A percentile compares a stretch with the other conserved stretches of the same genome.
Evolutionary conservation across 1,140 invertebrate genomes (phyloP).

Genomic region (Bacillus rossius): DNA sequence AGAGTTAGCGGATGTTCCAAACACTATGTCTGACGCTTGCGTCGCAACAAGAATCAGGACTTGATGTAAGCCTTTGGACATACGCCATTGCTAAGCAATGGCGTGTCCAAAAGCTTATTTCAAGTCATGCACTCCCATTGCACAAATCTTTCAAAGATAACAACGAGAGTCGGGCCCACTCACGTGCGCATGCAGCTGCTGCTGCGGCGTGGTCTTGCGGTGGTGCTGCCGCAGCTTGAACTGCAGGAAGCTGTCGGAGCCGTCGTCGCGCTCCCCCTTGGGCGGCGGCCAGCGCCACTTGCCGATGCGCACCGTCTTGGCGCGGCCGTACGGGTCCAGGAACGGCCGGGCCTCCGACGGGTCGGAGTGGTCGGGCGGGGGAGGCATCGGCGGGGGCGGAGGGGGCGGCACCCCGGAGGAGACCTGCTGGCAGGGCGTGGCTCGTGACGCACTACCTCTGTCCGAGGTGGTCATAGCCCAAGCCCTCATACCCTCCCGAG

Average conservation of each 20-base stretch:
- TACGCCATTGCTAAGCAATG: too few species aligned
- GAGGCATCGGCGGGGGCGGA: constrained; percentile 79
- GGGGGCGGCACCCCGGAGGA: constrained; percentile 44
- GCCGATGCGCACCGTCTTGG: constrained; percentile 92
- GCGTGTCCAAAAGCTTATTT: too few species aligned
- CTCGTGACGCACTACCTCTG: too few species aligned
- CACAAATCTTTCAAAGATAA: too few species aligned
- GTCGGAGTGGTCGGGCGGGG: constrained; percentile 70
- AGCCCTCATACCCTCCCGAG: too few species aligned
- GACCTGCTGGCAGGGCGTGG: neutral
- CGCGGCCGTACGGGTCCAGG: constrained; percentile 84
- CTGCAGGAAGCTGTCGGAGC: constrained; percentile 69
- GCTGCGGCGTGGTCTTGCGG: constrained; percentile 65
- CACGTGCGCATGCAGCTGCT: constrained; percentile 22
- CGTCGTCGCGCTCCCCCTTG: constrained; percentile 56
- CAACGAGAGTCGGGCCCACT: too few species aligned
- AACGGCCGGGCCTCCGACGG: constrained; percentile 74
- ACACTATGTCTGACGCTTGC: too few species aligned
- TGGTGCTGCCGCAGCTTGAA: constrained; percentile 82
- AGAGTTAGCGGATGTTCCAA: neutral
- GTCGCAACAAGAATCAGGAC: too few species aligned
- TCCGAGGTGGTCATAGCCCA: too few species aligned
- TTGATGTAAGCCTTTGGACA: too few species aligned
- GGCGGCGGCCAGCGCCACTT: constrained; percentile 96
- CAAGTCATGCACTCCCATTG: too few species aligned